phyloP scores from a whole-genome alignment of 2,888 invertebrate genomes.

The Meloe dianella region DNA sequence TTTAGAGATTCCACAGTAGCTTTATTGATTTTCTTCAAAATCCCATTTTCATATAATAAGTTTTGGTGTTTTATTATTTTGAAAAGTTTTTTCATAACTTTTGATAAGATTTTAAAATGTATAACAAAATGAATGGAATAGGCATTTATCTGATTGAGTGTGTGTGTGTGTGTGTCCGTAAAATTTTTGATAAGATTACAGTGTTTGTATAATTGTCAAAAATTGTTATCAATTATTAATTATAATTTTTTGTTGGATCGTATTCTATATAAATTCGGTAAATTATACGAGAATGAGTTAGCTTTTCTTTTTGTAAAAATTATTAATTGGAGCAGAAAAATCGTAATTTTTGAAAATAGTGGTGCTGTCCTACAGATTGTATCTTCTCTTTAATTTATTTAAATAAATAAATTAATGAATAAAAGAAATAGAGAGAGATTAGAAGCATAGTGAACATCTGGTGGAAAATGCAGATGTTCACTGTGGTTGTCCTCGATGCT shows the following conservation, averaged over 20 bases:
- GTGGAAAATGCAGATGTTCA: constrained; percentile 8
- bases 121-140: not conserved
- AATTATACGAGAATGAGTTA: not conserved
- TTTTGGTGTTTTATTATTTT: too few species aligned
- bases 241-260: not conserved
- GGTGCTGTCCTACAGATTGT: not conserved
- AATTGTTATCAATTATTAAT: not conserved
- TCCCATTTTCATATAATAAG: too few species aligned
- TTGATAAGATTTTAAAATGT: too few species aligned
- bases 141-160: not conserved
- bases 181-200: constrained; percentile 2
- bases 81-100: too few species aligned
- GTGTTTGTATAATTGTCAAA: not conserved
- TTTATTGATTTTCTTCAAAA: too few species aligned
- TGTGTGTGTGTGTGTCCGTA: too few species aligned
- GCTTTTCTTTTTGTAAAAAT: not conserved
- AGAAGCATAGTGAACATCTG: not conserved
- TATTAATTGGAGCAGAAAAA: not conserved
- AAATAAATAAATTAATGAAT: not conserved
- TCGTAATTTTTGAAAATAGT: not conserved
- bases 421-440: not conserved
- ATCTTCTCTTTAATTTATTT: not conserved
- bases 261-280: not conserved
- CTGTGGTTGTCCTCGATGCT: not conserved
- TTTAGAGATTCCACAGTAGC: too few species aligned